Evolutionary conservation across 2,113 vertebrate genomes (phyloP).

Genomic region (Chamaetylas fuelleborni): DNA sequence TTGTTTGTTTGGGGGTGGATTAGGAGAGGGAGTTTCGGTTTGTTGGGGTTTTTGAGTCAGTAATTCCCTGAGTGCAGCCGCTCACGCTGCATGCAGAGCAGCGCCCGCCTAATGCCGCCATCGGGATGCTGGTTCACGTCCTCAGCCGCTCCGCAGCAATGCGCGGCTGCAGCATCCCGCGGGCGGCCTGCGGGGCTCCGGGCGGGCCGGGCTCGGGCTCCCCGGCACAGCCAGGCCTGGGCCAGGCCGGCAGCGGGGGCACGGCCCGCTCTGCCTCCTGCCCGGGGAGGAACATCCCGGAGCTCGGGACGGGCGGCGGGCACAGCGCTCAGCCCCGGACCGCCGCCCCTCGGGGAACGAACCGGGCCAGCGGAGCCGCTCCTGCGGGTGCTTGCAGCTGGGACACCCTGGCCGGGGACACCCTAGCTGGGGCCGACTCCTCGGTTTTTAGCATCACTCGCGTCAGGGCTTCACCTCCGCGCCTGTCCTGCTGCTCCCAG

Average conservation of each 20-base stretch:
- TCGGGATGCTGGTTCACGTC: neutral
- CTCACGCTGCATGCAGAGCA: neutral
- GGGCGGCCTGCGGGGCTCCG: neutral
- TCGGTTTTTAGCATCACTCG: neutral
- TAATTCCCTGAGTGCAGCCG: neutral
- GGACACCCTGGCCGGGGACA: neutral
- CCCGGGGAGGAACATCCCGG: neutral
- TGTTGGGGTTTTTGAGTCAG: neutral
- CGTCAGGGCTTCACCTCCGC: rapidly evolving
- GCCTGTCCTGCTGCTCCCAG: neutral
- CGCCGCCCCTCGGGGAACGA: neutral
- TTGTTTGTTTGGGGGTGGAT: neutral
- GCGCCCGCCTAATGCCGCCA: neutral
- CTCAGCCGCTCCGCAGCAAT: neutral
- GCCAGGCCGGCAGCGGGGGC: neutral
- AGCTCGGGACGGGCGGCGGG: no score
- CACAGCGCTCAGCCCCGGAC: neutral
- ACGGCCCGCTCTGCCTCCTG: neutral
- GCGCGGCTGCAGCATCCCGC: neutral
- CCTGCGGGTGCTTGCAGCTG: neutral
- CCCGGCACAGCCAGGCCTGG: neutral
- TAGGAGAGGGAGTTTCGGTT: neutral
- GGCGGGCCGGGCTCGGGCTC: no score
- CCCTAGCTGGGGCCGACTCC: neutral
- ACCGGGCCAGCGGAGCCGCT: neutral